Base-by-base conservation (phyloP, 1,140 invertebrate species). In the Danaus melanippus region DNA sequence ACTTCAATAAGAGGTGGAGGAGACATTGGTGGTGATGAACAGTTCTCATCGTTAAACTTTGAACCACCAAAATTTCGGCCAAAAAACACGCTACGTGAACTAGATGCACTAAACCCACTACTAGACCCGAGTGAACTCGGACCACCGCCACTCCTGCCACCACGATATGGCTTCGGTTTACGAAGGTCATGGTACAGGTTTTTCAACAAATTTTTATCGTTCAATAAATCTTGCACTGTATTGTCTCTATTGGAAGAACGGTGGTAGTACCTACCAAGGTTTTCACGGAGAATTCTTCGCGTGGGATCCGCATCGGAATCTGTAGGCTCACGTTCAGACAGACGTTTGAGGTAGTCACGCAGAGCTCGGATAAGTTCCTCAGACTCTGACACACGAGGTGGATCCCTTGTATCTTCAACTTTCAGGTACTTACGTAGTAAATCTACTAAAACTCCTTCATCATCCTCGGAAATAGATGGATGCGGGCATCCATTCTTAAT, bases 181-280 rank as follows among this genome's bases (percentile, higher is more conserved):
- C 92, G 87, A 45, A 93, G 77, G 69, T 93, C 92, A 67, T 92
- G 92, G 66, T 93, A 93, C 2, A 93, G 77, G 66, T 90, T 92
- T 76, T 93, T 92, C 51, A 93, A 79, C 1, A 92, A 84, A 70
- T 92, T 93, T 51, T 91, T 87, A 75, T 93, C 91, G 3, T 91
- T 93, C 41, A 93, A 75, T 15, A 93, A 86, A 68, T 93, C 91
- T 51, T 91, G 91, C 64, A 94, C 91, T 9, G 92, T 88, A 74
- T 90, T 90, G 58, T 93, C 89, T 50, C 91, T 85, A 59, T 91
- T 92, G 0, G 89, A 84, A 4, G 90, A 90, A 45, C 90, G 90
- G 54, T 89, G 87, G 67, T 92, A 93, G 67, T 93, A 92, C 44
- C 92, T 87, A 50, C 90, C 87, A 0, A 93, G 75, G 0, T 91